A percentile compares a stretch with the other conserved stretches of the same genome.
Conservation (phyloP, 2,888 invertebrate species). For the Drosophila austrosaltans region DNA sequence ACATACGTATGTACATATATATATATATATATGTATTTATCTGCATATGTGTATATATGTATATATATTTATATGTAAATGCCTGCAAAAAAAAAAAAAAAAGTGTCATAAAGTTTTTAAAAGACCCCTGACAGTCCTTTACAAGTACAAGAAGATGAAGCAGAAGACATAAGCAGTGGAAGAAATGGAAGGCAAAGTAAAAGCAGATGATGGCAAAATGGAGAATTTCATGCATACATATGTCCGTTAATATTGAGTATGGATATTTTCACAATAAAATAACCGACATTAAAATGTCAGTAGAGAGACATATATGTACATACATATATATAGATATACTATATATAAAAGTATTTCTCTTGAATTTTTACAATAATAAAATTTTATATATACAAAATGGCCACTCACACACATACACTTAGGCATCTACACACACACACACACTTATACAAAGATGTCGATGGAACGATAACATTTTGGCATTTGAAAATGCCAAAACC, state of each 20-base stretch:
- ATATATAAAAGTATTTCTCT: conserved; percentile 14
- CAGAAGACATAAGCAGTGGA: conserved; percentile 1
- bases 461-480: conserved; percentile 17
- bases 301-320: conserved; percentile 63
- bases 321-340: conserved; percentile 27
- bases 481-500: conserved; percentile 19
- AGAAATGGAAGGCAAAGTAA: conserved; percentile 1
- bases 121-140: conserved; percentile 27
- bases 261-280: conserved; percentile 24
- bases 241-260: conserved; percentile 24
- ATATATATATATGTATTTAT: neutral
- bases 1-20: conserved; percentile 44
- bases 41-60: neutral
- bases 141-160: conserved; percentile 13
- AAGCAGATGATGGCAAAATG: neutral
- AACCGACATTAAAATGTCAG: conserved; percentile 68
- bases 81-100: conserved; percentile 43
- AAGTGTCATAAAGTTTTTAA: conserved; percentile 68
- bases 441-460: neutral
- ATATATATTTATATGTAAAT: conserved; percentile 52
- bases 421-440: conserved; percentile 12
- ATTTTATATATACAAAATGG: conserved; percentile 16
- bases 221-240: conserved; percentile 11
- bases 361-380: conserved; percentile 14
- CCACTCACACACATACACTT: conserved; percentile 2